phyloP scores from a whole-genome alignment of 2,797 vertebrate species.

The Sarcoramphus papa region DNA sequence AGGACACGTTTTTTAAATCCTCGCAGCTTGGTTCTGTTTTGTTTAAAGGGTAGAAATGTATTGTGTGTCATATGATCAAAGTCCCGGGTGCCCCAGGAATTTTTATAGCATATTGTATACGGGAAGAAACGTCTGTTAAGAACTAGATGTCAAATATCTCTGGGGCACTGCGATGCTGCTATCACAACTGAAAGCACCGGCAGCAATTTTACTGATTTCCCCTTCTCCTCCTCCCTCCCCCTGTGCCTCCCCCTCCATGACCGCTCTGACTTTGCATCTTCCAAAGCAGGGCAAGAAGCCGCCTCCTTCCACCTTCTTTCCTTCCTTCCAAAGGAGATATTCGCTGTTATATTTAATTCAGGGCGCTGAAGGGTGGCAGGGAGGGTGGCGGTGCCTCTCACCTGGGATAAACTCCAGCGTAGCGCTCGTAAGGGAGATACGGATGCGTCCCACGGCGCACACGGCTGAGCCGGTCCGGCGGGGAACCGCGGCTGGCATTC shows the following conservation, averaged over 20 bases:
- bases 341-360: not conserved
- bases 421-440: fast-evolving
- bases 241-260: not conserved
- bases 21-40: conserved; percentile 14
- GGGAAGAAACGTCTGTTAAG: conserved; percentile 38
- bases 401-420: not conserved
- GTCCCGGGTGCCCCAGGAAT: conserved; percentile 27
- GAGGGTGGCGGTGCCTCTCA: not conserved
- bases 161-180: not conserved
- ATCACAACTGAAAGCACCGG: not conserved
- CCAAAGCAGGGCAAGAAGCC: not conserved
- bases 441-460: not conserved
- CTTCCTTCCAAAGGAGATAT: not conserved
- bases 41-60: conserved; percentile 55
- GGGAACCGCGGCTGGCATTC: conserved; percentile 20
- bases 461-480: conserved; percentile 64
- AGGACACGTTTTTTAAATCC: conserved; percentile 37
- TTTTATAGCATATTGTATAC: conserved; percentile 25
- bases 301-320: not conserved
- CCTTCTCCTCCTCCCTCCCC: not conserved
- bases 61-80: conserved; percentile 63
- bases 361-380: not conserved
- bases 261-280: not conserved
- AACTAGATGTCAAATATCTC: conserved; percentile 28
- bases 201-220: not conserved